These are phyloP conservation scores for Camponotus fellah DNA, from an alignment of 2,888 invertebrate species.

Conservation along the genomic window DNA sequence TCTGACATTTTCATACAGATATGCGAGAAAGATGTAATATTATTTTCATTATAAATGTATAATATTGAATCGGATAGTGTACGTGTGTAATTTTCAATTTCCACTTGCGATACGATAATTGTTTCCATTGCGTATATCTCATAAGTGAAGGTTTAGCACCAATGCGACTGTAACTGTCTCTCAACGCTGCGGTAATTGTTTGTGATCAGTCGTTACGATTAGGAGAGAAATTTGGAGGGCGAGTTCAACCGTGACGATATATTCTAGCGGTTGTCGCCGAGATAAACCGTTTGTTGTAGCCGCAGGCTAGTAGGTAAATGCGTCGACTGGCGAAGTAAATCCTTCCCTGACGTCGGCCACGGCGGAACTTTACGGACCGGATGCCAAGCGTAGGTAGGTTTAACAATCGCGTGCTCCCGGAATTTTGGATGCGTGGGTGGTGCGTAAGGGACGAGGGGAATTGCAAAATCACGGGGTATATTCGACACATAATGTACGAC, in stretches of 20 bases:
- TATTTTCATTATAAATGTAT: not conserved
- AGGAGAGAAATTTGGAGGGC: conserved; percentile 49
- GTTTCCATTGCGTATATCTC: not conserved
- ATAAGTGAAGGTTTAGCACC: not conserved
- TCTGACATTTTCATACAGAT: not conserved
- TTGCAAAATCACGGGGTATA: conserved; percentile 64
- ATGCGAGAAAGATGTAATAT: not conserved
- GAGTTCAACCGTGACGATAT: conserved; percentile 62
- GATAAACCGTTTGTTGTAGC: conserved; percentile 62
- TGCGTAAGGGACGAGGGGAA: conserved; percentile 59
- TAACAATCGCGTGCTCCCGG: conserved; percentile 72
- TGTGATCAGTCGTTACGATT: conserved; percentile 32
- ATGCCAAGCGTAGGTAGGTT: conserved; percentile 64
- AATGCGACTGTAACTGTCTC: not conserved
- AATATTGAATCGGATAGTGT: not conserved
- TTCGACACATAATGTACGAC: conserved; percentile 67
- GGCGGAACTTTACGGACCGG: conserved; percentile 74
- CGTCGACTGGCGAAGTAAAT: conserved; percentile 69
- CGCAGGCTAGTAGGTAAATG: conserved; percentile 62
- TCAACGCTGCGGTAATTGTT: conserved; percentile 31
- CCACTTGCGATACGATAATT: not conserved
- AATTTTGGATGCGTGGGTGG: conserved; percentile 62
- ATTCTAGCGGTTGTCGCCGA: conserved; percentile 64
- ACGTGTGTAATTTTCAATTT: not conserved
- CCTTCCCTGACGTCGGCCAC: conserved; percentile 61